phyloP scores from a whole-genome alignment of 2,888 invertebrate genomes.

The Agelastica alni region DNA sequence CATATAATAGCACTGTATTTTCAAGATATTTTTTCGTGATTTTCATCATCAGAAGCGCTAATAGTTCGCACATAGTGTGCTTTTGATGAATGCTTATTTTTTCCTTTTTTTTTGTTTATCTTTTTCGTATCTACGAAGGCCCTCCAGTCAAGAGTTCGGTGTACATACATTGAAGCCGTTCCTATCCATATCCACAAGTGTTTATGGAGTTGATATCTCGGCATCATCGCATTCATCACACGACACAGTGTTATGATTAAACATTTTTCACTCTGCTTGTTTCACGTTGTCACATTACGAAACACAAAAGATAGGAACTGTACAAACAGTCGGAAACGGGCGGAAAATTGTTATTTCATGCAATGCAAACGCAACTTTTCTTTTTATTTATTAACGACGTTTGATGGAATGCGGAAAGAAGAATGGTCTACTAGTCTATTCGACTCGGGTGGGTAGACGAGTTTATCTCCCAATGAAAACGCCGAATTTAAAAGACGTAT shows the following conservation, averaged over 20 bases:
- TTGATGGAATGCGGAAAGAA: constrained; percentile 5
- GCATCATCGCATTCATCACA: constrained; percentile 39
- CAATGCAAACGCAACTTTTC: constrained; percentile 20
- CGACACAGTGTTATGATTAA: constrained; percentile 41
- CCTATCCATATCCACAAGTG: constrained; percentile 35
- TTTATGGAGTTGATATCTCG: constrained; percentile 41
- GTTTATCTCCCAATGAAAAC: background rate
- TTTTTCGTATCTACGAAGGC: background rate
- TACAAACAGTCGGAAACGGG: constrained; percentile 4
- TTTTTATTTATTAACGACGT: constrained; percentile 13
- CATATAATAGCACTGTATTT: too few species aligned
- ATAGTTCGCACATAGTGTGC: too few species aligned
- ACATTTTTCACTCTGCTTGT: constrained; percentile 33
- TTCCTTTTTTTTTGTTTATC: background rate
- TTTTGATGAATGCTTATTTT: too few species aligned
- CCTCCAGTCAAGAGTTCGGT: constrained; percentile 1
- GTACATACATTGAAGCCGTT: background rate
- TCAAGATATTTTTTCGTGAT: too few species aligned
- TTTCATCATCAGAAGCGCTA: too few species aligned
- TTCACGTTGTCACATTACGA: background rate
- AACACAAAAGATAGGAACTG: background rate
- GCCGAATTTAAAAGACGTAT: too few species aligned
- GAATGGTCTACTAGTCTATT: background rate
- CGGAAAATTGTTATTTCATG: constrained; percentile 18
- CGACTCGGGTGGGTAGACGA: background rate